Evolutionary conservation across 1,140 invertebrate species (phyloP).

Genomic region (Oreohelix idahoensis): DNA sequence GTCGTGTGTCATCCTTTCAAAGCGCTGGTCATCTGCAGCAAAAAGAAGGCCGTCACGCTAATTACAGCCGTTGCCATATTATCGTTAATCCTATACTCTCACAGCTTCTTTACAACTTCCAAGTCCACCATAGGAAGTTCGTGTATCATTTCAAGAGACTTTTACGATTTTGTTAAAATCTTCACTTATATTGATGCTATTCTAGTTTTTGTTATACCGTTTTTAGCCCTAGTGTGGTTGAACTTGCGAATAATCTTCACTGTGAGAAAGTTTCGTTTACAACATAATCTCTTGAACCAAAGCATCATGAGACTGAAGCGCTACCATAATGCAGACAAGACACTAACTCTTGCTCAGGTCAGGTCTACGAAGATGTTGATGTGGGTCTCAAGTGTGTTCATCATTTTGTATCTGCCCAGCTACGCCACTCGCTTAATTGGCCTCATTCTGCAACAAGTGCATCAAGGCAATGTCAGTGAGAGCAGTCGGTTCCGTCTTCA

Average conservation of each 20-base stretch:
- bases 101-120: slow-evolving; percentile 57
- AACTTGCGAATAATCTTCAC: slow-evolving; percentile 68
- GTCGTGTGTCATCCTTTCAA: slow-evolving; percentile 69
- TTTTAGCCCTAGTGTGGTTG: slow-evolving; percentile 76
- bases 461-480: slow-evolving; percentile 16
- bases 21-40: slow-evolving; percentile 62
- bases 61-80: slow-evolving; percentile 48
- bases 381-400: slow-evolving; percentile 85
- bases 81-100: slow-evolving; percentile 58
- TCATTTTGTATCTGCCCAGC: slow-evolving; percentile 83
- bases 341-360: slow-evolving; percentile 74
- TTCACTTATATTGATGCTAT: slow-evolving; percentile 77
- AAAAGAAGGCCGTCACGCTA: slow-evolving; percentile 50
- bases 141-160: slow-evolving; percentile 40
- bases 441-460: slow-evolving; percentile 51
- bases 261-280: slow-evolving; percentile 48
- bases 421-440: slow-evolving; percentile 69
- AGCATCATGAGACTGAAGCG: slow-evolving; percentile 11
- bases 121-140: slow-evolving; percentile 28
- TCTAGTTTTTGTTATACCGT: slow-evolving; percentile 75
- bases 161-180: slow-evolving; percentile 71
- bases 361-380: slow-evolving; percentile 87
- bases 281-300: slow-evolving; percentile 43
- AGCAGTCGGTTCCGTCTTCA: slow-evolving; percentile 31
- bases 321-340: slow-evolving; percentile 26